Percentiles rank a stretch among this genome's conserved stretches.
These are phyloP conservation scores for Mirounga angustirostris DNA, from an alignment of 2,113 vertebrate species.

Conservation along the genomic window DNA sequence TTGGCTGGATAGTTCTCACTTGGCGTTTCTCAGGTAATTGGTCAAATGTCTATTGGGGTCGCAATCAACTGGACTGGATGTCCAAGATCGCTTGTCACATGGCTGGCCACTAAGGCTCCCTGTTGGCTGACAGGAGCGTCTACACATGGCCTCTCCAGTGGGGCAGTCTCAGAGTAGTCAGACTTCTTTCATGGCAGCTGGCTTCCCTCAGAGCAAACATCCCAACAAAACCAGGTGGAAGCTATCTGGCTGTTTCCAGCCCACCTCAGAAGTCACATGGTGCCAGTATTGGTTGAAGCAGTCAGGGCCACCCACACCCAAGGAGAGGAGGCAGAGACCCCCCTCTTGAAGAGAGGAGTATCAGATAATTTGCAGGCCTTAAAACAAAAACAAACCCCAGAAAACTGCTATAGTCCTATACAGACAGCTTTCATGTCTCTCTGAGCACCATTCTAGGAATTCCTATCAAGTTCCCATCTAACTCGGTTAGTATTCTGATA, in stretches of 20 bases:
- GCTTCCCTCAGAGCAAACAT: background rate
- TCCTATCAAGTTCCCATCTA: background rate
- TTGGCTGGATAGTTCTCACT: background rate
- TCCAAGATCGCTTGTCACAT: too few relatives aligned
- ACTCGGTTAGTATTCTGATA: background rate
- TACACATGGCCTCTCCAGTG: background rate
- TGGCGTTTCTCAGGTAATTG: background rate
- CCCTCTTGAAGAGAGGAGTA: background rate
- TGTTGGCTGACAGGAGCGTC: background rate
- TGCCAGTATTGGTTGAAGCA: background rate
- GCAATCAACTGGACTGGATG: rapidly evolving
- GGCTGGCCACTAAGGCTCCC: background rate
- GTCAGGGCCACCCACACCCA: background rate
- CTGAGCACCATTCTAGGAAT: background rate
- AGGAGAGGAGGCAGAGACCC: background rate
- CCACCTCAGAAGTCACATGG: background rate
- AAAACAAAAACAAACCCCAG: background rate
- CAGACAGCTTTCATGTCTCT: background rate
- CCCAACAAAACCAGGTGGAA: background rate
- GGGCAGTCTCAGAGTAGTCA: background rate
- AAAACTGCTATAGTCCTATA: background rate
- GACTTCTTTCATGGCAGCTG: background rate
- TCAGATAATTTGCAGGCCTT: background rate
- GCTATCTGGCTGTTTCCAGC: background rate
- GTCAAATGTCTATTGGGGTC: background rate